Evolutionary conservation across 2,113 vertebrate species (phyloP).

Genomic region (Oreochromis spilurus): DNA sequence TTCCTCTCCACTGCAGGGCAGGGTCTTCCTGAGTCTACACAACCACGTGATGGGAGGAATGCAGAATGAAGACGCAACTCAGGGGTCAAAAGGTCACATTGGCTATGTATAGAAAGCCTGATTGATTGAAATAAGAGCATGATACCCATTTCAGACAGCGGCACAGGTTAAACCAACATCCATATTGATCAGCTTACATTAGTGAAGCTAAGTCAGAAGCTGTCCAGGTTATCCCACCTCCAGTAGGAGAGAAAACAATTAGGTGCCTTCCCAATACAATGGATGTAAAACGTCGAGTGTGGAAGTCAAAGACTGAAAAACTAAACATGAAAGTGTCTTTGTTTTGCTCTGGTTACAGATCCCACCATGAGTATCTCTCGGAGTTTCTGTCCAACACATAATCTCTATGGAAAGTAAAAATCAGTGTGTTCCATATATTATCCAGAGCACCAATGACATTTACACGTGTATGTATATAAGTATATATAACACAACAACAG

Average conservation of each 20-base stretch:
- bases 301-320: background rate
- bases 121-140: background rate
- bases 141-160: background rate
- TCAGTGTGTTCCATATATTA: background rate
- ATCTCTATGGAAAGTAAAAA: background rate
- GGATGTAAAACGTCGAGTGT: background rate
- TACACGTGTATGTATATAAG: background rate
- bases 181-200: background rate
- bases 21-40: background rate
- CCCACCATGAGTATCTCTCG: background rate
- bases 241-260: background rate
- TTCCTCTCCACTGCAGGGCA: background rate
- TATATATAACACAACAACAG: background rate
- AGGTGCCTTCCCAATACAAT: background rate
- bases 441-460: background rate
- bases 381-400: background rate
- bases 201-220: background rate
- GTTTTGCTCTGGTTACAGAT: background rate
- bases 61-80: background rate
- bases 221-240: background rate
- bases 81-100: constrained; percentile 27
- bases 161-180: background rate
- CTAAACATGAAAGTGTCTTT: background rate
- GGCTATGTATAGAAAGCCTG: background rate
- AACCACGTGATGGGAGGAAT: background rate